Evolutionary conservation across 2,888 invertebrate genomes (phyloP).

Genomic region (Dinocampus coccinellae): DNA sequence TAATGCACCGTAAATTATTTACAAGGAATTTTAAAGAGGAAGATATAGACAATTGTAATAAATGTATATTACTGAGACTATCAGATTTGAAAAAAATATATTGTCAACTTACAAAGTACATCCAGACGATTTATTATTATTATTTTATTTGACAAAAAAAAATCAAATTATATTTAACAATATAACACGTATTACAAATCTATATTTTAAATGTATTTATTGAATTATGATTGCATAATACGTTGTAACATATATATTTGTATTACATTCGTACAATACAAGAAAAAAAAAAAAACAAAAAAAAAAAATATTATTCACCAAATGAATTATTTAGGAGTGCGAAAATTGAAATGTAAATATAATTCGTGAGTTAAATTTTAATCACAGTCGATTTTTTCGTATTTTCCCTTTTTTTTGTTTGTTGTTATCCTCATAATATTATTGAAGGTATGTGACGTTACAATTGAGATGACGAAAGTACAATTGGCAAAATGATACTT

Average conservation of each 20-base stretch:
- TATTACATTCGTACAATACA: not conserved
- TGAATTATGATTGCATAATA: not conserved
- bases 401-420: too few species aligned
- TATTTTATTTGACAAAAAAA: too few species aligned
- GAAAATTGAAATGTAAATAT: not conserved
- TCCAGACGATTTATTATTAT: not conserved
- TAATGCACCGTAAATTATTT: slow-evolving; percentile 6
- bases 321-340: not conserved
- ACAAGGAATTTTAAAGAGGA: not conserved
- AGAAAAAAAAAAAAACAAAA: not conserved
- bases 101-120: not conserved
- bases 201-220: not conserved
- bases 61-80: not conserved
- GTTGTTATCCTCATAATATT: slow-evolving; percentile 46
- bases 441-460: slow-evolving; percentile 51
- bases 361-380: not conserved
- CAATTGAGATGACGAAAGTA: slow-evolving; percentile 46
- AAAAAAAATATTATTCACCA: not conserved
- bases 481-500: slow-evolving; percentile 47
- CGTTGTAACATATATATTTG: not conserved
- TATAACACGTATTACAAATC: not conserved
- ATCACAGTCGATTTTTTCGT: slow-evolving; percentile 53
- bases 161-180: too few species aligned
- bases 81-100: not conserved
- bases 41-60: not conserved